phyloP scores from a whole-genome alignment of 2,113 vertebrate species.

The Phyllopteryx taeniolatus region DNA sequence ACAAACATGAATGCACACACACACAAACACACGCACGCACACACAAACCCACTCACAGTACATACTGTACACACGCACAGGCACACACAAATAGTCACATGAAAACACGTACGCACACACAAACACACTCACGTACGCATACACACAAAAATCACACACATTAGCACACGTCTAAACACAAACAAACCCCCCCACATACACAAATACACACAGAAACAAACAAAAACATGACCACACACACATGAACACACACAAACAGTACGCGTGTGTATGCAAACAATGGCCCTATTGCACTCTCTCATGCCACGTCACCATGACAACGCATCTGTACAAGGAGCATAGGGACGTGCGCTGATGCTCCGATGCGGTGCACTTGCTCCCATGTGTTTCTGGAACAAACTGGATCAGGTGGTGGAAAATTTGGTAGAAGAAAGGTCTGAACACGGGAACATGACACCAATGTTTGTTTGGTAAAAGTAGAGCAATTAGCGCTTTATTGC shows the following conservation, averaged over 20 bases:
- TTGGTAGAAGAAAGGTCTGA: neutral
- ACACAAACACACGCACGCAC: neutral
- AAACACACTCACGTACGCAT: neutral
- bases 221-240: neutral
- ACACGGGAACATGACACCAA: neutral
- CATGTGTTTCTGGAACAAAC: constrained; percentile 24
- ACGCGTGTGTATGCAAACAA: constrained; percentile 22
- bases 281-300: constrained; percentile 13
- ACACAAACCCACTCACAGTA: constrained; percentile 6
- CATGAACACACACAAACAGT: neutral
- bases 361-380: neutral
- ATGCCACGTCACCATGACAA: constrained; percentile 63
- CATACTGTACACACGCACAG: constrained; percentile 4
- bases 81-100: constrained; percentile 2
- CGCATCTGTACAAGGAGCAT: constrained; percentile 36
- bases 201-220: too few species aligned
- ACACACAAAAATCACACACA: constrained; percentile 2
- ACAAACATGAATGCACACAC: neutral
- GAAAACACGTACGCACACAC: constrained; percentile 6
- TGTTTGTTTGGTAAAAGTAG: neutral
- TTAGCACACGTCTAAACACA: constrained; percentile 1
- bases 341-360: constrained; percentile 15
- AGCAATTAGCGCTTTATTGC: neutral
- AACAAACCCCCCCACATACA: neutral
- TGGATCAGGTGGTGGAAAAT: neutral